Percentiles rank a stretch among this genome's conserved stretches.
phyloP scores from a whole-genome alignment of 1,140 invertebrate genomes.

The Adoxophyes honmai region DNA sequence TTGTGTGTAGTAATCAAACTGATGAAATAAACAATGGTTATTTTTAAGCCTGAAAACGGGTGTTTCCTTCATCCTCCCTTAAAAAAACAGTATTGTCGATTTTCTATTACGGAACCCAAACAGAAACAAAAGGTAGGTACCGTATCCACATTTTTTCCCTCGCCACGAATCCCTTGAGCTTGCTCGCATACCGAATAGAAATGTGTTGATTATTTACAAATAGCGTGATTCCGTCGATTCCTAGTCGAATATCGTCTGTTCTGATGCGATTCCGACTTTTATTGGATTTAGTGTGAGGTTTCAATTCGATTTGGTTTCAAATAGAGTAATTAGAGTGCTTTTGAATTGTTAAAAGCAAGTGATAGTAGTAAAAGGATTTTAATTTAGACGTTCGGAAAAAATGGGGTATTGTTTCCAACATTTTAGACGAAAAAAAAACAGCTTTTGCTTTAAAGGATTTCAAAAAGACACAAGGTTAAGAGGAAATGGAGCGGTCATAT shows the following conservation, averaged over 20 bases:
- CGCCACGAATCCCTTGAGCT: constrained; percentile 9
- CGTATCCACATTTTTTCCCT: constrained; percentile 13
- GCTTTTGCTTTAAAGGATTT: no score
- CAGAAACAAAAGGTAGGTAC: constrained; percentile 6
- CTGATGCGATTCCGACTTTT: constrained; percentile 14
- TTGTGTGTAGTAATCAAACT: no score
- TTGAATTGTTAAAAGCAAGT: constrained; percentile 12
- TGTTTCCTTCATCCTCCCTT: not conserved
- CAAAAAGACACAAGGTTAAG: no score
- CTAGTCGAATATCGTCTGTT: constrained; percentile 25
- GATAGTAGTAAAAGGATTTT: not conserved
- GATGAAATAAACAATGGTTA: no score
- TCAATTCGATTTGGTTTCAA: constrained; percentile 15
- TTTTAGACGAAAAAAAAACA: no score
- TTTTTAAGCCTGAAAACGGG: no score
- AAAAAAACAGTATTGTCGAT: no score
- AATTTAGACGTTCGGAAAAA: no score
- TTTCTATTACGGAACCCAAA: not conserved
- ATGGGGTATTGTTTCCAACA: no score
- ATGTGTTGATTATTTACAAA: constrained; percentile 41
- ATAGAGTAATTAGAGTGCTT: constrained; percentile 14
- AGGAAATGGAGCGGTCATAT: no score
- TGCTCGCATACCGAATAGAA: constrained; percentile 31
- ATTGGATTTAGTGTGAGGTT: constrained; percentile 11
- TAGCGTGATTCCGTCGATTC: constrained; percentile 32